Conservation (phyloP, 2,888 invertebrate genomes). For the Drosophila cognata region DNA sequence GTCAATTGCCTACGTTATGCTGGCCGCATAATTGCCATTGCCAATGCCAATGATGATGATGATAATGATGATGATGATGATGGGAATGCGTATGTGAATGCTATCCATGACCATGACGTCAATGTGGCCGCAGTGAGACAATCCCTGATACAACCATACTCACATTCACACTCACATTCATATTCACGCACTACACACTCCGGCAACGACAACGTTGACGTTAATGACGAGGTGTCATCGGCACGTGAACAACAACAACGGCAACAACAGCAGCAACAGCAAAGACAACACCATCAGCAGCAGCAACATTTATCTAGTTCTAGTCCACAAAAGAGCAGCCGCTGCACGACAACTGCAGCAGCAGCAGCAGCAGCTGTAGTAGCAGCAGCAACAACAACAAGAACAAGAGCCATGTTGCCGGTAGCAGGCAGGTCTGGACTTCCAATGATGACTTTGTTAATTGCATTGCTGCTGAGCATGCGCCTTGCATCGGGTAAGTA, state of each 20-base stretch:
- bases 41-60: constrained; percentile 17
- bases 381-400: constrained; percentile 31
- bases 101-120: constrained; percentile 66
- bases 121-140: constrained; percentile 51
- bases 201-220: constrained; percentile 51
- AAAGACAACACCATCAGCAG: constrained; percentile 40
- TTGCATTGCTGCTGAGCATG: constrained; percentile 80
- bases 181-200: constrained; percentile 40
- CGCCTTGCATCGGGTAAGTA: constrained; percentile 82
- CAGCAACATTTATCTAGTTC: constrained; percentile 64
- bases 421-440: constrained; percentile 56
- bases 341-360: constrained; percentile 42
- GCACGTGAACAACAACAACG: constrained; percentile 69
- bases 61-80: constrained; percentile 30
- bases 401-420: constrained; percentile 48
- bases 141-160: constrained; percentile 23
- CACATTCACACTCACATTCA: constrained; percentile 11
- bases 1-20: constrained; percentile 57
- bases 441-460: constrained; percentile 82
- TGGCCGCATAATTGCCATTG: constrained; percentile 55
- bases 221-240: constrained; percentile 82
- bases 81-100: constrained; percentile 37
- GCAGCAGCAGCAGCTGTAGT: constrained; percentile 35
- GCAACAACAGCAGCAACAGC: constrained; percentile 24
- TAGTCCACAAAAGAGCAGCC: constrained; percentile 63